These are phyloP conservation scores for Limonius californicus DNA, from an alignment of 1,140 invertebrate species.

Conservation along the genomic window DNA sequence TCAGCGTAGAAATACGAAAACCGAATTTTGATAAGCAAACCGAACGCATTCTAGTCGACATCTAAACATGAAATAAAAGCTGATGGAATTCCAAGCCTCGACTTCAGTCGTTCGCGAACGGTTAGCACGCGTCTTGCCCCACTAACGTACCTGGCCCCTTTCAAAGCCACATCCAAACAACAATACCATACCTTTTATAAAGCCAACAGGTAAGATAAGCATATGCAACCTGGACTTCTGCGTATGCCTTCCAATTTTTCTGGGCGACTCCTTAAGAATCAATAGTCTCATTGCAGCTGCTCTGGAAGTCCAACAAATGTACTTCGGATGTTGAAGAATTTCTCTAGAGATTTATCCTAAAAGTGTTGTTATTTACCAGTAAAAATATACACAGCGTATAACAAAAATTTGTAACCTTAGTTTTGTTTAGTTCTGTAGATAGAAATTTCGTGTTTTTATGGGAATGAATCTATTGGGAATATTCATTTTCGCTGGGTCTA, in stretches of 20 bases:
- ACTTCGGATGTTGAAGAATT: no score
- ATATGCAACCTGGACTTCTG: neutral
- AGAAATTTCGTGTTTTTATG: no score
- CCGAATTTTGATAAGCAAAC: neutral
- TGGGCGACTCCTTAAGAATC: no score
- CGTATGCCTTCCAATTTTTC: neutral
- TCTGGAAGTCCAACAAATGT: no score
- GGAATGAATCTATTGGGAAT: no score
- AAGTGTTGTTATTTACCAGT: no score
- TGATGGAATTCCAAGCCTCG: slow-evolving; percentile 28
- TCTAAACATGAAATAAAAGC: slow-evolving; percentile 32
- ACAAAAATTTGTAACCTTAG: no score
- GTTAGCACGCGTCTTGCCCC: slow-evolving; percentile 25
- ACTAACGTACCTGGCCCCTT: slow-evolving; percentile 27
- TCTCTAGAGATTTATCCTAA: no score
- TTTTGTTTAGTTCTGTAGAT: no score
- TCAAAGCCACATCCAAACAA: neutral
- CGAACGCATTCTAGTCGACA: slow-evolving; percentile 7
- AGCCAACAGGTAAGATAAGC: slow-evolving; percentile 3
- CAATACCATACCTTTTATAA: neutral
- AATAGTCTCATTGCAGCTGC: no score
- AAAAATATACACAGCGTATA: no score
- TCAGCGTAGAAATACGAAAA: neutral
- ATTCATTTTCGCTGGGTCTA: no score
- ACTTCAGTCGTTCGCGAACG: slow-evolving; percentile 22